Evolutionary conservation across 1,140 invertebrate genomes (phyloP).

Genomic region (Drosophila tropicalis): DNA sequence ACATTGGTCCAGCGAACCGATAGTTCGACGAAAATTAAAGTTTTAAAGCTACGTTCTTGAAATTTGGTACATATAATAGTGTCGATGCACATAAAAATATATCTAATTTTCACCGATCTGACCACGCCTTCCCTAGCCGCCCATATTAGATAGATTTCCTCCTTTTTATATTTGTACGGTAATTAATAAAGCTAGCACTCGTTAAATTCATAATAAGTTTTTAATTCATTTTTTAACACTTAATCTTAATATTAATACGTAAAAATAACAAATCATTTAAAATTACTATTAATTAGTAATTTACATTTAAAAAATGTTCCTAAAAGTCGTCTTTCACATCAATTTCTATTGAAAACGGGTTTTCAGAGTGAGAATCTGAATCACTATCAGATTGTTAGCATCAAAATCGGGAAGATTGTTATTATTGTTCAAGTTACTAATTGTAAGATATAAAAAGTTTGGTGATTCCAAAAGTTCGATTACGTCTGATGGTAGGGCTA

Average conservation of each 20-base stretch:
- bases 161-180: constrained; percentile 29
- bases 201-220: constrained; percentile 1
- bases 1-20: too few relatives aligned
- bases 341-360: constrained; percentile 25
- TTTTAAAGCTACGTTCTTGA: too few relatives aligned
- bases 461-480: too few relatives aligned
- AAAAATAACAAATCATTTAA: constrained; percentile 24
- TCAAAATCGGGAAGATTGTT: constrained; percentile 15
- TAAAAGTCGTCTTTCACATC: constrained; percentile 25
- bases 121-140: constrained; percentile 12
- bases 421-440: constrained; percentile 25
- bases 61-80: too few relatives aligned
- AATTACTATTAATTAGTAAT: constrained; percentile 9
- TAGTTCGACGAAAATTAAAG: too few relatives aligned
- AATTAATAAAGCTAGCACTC: background rate
- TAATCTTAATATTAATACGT: constrained; percentile 8
- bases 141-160: constrained; percentile 28
- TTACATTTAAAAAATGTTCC: background rate
- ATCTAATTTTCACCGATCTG: too few relatives aligned
- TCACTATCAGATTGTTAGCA: background rate
- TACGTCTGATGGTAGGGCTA: too few relatives aligned
- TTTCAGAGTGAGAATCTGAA: constrained; percentile 16
- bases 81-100: too few relatives aligned
- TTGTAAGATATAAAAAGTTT: constrained; percentile 30
- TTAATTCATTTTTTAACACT: constrained; percentile 9